Percentiles rank a stretch among this genome's conserved stretches.
These are phyloP conservation scores for Agelas oroides DNA, from an alignment of 37 sponge, comb jelly and placozoan species.

Conservation along the genomic window DNA sequence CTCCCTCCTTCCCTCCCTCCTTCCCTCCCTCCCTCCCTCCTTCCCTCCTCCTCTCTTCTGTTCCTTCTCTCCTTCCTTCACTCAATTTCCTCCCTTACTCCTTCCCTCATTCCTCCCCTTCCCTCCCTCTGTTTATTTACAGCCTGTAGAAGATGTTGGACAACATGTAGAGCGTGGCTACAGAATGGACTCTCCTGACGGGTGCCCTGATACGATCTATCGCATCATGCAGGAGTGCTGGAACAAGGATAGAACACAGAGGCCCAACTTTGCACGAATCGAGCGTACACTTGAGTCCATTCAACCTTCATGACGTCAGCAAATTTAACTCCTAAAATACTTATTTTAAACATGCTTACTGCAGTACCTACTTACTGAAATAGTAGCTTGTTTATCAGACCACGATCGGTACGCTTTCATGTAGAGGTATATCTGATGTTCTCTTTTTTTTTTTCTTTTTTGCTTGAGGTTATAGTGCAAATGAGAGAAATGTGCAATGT, in stretches of 20 bases:
- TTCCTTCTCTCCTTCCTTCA: too few species aligned
- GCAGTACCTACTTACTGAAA: too few species aligned
- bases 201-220: conserved; percentile 88
- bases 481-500: too few species aligned
- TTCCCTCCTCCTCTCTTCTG: too few species aligned
- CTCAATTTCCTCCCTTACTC: neutral
- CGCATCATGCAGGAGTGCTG: conserved; percentile 88
- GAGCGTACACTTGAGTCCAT: neutral
- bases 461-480: too few species aligned
- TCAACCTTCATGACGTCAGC: too few species aligned
- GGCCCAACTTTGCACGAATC: conserved; percentile 83
- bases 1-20: neutral
- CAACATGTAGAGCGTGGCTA: conserved; percentile 80
- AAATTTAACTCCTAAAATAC: too few species aligned
- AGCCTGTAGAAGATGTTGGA: conserved; percentile 42
- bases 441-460: too few species aligned
- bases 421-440: too few species aligned
- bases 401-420: too few species aligned
- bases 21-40: neutral
- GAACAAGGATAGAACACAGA: conserved; percentile 56
- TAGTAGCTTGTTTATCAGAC: too few species aligned
- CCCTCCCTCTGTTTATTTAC: neutral
- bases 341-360: too few species aligned
- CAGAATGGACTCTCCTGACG: conserved; percentile 90
- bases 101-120: neutral